phyloP scores from a whole-genome alignment of 2,888 invertebrate species.

The Cetonia aurata region DNA sequence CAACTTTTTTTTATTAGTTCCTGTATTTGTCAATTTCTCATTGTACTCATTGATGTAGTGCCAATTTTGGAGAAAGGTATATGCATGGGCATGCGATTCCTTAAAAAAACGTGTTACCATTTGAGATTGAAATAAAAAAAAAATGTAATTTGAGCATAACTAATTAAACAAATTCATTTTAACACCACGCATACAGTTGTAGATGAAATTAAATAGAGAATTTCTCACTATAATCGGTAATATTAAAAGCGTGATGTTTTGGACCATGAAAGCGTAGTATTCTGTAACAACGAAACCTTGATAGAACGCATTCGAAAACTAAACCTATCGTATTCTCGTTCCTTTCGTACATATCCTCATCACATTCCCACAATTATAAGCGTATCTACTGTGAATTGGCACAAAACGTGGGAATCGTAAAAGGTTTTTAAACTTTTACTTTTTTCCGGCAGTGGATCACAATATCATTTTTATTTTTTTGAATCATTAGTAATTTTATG shows the following conservation, averaged over 20 bases:
- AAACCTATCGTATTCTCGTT: conserved; percentile 16
- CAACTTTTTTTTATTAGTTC: no score
- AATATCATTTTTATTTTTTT: neutral
- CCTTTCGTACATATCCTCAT: conserved; percentile 2
- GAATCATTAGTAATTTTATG: neutral
- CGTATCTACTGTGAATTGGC: neutral
- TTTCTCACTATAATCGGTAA: neutral
- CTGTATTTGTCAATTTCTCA: no score
- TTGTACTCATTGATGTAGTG: no score
- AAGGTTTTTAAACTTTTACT: conserved; percentile 19
- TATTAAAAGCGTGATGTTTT: conserved; percentile 17
- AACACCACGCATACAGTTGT: no score
- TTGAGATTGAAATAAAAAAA: no score
- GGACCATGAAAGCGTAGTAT: conserved; percentile 23
- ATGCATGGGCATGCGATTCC: no score
- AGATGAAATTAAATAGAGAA: no score
- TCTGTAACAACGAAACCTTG: conserved; percentile 21
- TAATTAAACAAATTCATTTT: no score
- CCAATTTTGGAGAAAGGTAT: no score
- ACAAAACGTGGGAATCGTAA: conserved; percentile 13
- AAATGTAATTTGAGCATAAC: no score
- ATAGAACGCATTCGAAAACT: conserved; percentile 1
- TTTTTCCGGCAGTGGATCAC: neutral
- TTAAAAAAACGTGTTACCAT: no score
- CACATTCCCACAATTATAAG: conserved; percentile 1